These are phyloP conservation scores for Himalopsyche anomala DNA, from an alignment of 2,888 invertebrate species.

Conservation along the genomic window DNA sequence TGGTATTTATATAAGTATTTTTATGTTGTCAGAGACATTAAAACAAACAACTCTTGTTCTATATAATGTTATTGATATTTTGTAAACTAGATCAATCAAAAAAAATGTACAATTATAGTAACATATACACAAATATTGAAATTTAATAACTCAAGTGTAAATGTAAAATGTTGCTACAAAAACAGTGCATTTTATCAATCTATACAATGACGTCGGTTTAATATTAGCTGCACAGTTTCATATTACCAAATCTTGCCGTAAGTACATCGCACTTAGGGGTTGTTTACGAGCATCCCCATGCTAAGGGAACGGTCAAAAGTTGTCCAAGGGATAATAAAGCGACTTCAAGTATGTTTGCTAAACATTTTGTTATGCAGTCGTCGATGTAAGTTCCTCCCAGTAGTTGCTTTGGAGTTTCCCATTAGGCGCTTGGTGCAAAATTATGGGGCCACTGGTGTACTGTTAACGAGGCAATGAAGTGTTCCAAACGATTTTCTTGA, in stretches of 20 bases:
- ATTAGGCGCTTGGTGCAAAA: constrained; percentile 48
- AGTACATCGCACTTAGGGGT: constrained; percentile 60
- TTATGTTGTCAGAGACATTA: too few species aligned
- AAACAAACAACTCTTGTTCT: too few species aligned
- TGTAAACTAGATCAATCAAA: too few species aligned
- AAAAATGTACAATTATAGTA: too few species aligned
- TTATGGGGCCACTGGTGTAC: constrained; percentile 51
- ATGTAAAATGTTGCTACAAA: too few species aligned
- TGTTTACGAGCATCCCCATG: constrained; percentile 61
- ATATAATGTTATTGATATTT: too few species aligned
- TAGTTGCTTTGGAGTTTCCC: not conserved
- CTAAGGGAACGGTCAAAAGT: constrained; percentile 63
- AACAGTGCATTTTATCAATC: constrained; percentile 3
- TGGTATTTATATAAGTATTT: too few species aligned
- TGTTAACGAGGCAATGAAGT: constrained; percentile 66
- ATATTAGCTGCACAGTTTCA: constrained; percentile 14
- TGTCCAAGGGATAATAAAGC: constrained; percentile 64
- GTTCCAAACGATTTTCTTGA: constrained; percentile 61
- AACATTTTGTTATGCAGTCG: constrained; percentile 62
- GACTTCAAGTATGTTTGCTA: constrained; percentile 64
- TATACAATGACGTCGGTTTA: not conserved
- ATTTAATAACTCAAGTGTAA: too few species aligned
- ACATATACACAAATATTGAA: too few species aligned
- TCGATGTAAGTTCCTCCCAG: constrained; percentile 48
- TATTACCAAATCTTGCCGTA: constrained; percentile 52